These are phyloP conservation scores for Salminus brasiliensis DNA, from an alignment of 2,113 vertebrate genomes.

Conservation along the genomic window DNA sequence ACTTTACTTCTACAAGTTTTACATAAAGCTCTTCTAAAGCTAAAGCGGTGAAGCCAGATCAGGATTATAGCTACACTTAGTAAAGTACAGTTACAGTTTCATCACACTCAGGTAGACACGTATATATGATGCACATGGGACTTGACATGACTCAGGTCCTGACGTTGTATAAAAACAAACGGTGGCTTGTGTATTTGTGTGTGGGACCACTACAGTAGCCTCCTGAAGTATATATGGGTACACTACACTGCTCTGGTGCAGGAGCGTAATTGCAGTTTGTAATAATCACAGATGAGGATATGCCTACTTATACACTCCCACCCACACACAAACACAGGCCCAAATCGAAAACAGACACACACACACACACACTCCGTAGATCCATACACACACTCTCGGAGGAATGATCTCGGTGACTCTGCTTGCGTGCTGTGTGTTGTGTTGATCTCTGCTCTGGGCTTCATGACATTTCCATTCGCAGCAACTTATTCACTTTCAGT, in stretches of 20 bases:
- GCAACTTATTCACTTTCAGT: constrained; percentile 65
- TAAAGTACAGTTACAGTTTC: too few relatives aligned
- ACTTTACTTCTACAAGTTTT: too few relatives aligned
- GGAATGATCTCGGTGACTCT: constrained; percentile 60
- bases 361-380: constrained; percentile 16
- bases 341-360: constrained; percentile 52
- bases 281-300: constrained; percentile 48
- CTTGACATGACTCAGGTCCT: too few relatives aligned
- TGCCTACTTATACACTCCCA: constrained; percentile 7
- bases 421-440: constrained; percentile 50
- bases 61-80: too few relatives aligned
- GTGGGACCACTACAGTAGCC: constrained; percentile 45
- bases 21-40: too few relatives aligned
- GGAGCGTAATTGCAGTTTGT: constrained; percentile 45
- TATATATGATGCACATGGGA: too few relatives aligned
- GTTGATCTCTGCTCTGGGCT: constrained; percentile 60
- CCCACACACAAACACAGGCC: constrained; percentile 21
- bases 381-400: constrained; percentile 14
- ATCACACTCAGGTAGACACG: too few relatives aligned
- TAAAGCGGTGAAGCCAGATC: too few relatives aligned
- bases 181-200: not conserved
- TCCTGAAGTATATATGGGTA: constrained; percentile 37
- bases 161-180: not conserved
- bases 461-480: constrained; percentile 72
- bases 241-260: constrained; percentile 42